Evolutionary conservation across 1,140 invertebrate species (phyloP), one percentile per base, ranked within the genome.

Genomic region (Habropoda laboriosa): DNA sequence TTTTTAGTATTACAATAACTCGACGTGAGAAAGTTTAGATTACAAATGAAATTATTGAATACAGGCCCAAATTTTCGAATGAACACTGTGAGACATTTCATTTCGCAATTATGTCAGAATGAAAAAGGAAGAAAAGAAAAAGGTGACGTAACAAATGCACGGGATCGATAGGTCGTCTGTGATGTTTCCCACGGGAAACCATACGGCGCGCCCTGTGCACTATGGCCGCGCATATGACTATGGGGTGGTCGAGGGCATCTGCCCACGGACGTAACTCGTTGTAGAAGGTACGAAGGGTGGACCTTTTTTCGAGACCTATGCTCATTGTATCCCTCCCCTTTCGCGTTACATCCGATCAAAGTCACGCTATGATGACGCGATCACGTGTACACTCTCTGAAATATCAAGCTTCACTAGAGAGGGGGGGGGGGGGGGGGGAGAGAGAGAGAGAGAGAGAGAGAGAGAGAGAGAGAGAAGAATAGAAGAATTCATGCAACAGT

Each of bases 111-210:
- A 24, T 32, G 32, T 71, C 12, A 3, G 21, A 12, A 35, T 27
- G 16, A 38, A 18, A 53, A 18, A 30, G 30, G 16, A 38, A n/a
- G 35, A 72, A 57, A 67, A 45, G 32, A 60, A 27, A 64, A 81
- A 47, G 77, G 38, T 49, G 42, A 40, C 71, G 32, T 53, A 32
- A 51, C 60, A 32, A 58, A 71, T 76, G 55, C 42, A 53, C 30
- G 16, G 53, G 77, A 84, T 84, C 85, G 91, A 92, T 89, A 90
- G 87, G 87, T 67, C 79, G n/a, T 74, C 64, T 40, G 82, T 70
- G 68, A 87, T 87, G 86, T 92, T 93, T 92, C 92, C 91, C 92
- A 90, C 92, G 92, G 89, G 90, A 92, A 92, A 89, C 87, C 88
- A 81, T 85, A 87, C 87, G 82, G 77, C 66, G 79, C 73, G 75